Base-by-base conservation (phyloP, 2,888 invertebrate species). In the Copidosoma aretas region DNA sequence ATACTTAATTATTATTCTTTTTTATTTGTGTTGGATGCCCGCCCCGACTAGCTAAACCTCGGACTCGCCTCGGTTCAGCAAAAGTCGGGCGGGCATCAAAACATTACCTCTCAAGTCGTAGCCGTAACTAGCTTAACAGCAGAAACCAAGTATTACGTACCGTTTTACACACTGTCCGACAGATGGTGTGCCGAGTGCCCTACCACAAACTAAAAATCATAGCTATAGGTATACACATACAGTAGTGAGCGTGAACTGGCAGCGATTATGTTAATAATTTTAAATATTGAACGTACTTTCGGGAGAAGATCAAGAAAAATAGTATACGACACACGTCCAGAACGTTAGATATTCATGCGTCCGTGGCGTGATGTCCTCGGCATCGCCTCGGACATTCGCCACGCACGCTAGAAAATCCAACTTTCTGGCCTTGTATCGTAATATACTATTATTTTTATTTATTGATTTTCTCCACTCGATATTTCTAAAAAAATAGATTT, bases 21-120 rank as follows among this genome's bases (percentile, higher is more conserved):
- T 32, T 32, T 32, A 8, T 32, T 32, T 32, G 8, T 32, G 3
- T 32, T 32, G 4, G 32, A 32, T 32, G 8, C 8, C 67, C 32
- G 61, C 67, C 66, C 60, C 60, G 46, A 60, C 66, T 41, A 60
- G 54, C 52, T 54, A 66, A 60, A 52, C 56, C 66, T 67, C 56
- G 67, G 61, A 53, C 56, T 67, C 60, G 66, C 49, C 60, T 66
- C 66, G 66, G 66, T 41, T 66, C 54, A 54, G 49, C 54, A 54
- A 66, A 66, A 66, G 66, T 66, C 56, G 56, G 66, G 56, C 60
- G 56, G 46, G 54, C 60, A 19, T 39, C 51, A 53, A 41, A 58
- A 43, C 25, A 17, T 57, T 1, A 57, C 17, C 12, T 25, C 21
- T 24, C 17, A 12, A 17, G 15, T 57, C 32, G 32, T 32, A 32